Base-by-base conservation (phyloP, 2,797 vertebrate species). In the Bucorvus abyssinicus region DNA sequence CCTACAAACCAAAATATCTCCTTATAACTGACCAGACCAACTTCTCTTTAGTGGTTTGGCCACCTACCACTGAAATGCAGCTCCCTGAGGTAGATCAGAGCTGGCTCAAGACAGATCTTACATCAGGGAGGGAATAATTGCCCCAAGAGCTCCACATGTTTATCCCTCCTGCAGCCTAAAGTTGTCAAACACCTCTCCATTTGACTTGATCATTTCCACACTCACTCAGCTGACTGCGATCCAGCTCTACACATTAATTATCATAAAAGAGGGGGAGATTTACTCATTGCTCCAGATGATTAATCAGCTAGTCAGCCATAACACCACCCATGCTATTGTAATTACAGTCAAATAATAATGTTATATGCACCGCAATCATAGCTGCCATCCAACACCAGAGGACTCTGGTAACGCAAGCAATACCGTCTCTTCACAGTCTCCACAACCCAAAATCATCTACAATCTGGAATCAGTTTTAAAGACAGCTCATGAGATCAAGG, bases 241-340 rank as follows among this genome's bases (percentile, higher is more conserved):
- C 59, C 86, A 90, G 91, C 61, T 81, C 59, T 27, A 81, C 38
- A 44, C 26, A 56, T 76, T 89, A 93, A 93, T 96, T 93, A 88
- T 68, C 20, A 12, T 59, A 88, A 92, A 84, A 81, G 49, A 87
- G 24, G 12, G 55, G 38, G 57, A 93, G 67, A 92, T 97, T 68
- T 92, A 84, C 49, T 79, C 84, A 74, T 49, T 92, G 53, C 49
- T 93, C 59, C 79, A 88, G 77, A 82, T 89, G 84, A 96, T 96
- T 95, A 93, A 94, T 95, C 87, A 84, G 69, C 84, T 84, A 94
- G 79, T 90, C 94, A 94, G 92, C 64, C 89, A 76, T 83, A 96
- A 91, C 89, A 90, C 74, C 69, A 61, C 71, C 84, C 90, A 90
- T 81, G 90, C 52, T 65, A 93, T 68, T 93, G 77, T 71, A 92